A percentile compares a stretch with the other conserved stretches of the same genome.
Evolutionary conservation across 1,140 invertebrate genomes (phyloP).

Genomic region (Tetranychus urticae): DNA sequence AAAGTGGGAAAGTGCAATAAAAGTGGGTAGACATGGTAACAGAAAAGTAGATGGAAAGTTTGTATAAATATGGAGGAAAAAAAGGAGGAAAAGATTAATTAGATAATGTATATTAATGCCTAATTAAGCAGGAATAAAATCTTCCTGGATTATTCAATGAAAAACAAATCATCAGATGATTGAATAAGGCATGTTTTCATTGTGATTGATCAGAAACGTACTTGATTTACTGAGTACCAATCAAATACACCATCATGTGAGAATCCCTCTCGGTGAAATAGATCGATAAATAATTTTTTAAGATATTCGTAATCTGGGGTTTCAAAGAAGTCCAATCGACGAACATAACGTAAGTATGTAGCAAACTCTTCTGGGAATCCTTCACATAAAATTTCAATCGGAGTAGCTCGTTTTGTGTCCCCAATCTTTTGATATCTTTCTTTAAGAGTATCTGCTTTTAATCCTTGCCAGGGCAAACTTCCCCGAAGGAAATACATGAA

Average conservation of each 20-base stretch:
- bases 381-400: conserved; percentile 89
- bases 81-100: no score
- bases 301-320: conserved; percentile 98
- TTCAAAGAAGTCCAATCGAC: conserved; percentile 96
- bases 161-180: no score
- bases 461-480: conserved; percentile 95
- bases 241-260: conserved; percentile 89
- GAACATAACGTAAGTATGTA: conserved; percentile 79
- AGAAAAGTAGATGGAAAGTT: no score
- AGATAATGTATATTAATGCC: no score
- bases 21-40: no score
- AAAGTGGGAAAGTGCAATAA: background rate
- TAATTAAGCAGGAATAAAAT: no score
- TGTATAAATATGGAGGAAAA: no score
- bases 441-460: conserved; percentile 97
- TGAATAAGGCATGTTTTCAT: no score
- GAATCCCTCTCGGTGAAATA: conserved; percentile 77
- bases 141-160: no score
- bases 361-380: conserved; percentile 76
- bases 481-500: conserved; percentile 99
- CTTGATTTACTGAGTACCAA: conserved; percentile 30
- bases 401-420: conserved; percentile 91
- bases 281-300: conserved; percentile 74
- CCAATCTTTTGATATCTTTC: conserved; percentile 99
- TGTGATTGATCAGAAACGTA: background rate